Evolutionary conservation across 2,888 invertebrate species (phyloP).

Genomic region (Agrotis exclamationis): DNA sequence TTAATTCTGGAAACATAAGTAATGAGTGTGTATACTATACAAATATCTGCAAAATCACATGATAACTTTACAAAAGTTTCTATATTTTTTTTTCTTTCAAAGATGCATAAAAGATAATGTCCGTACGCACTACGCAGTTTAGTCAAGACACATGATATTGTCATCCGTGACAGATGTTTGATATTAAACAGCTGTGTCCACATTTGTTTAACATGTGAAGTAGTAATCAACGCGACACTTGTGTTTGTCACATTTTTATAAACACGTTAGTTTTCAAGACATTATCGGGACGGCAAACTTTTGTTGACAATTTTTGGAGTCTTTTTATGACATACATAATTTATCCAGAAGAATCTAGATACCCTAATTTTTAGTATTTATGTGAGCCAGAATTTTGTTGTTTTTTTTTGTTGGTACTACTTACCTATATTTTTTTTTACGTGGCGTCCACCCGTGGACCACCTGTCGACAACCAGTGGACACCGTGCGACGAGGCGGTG

Average conservation of each 20-base stretch:
- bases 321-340: not conserved
- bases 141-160: conserved; percentile 3
- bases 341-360: conserved; percentile 6
- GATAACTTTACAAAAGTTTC: too few species aligned
- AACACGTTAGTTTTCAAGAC: conserved; percentile 19
- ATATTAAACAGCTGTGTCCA: conserved; percentile 25
- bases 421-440: too few species aligned
- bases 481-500: too few species aligned
- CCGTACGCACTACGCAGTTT: not conserved
- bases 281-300: conserved; percentile 2
- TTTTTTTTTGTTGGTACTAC: not conserved
- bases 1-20: too few species aligned
- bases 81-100: too few species aligned
- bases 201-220: conserved; percentile 23
- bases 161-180: conserved; percentile 38
- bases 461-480: too few species aligned
- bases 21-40: too few species aligned
- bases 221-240: conserved; percentile 33
- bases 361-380: not conserved
- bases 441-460: too few species aligned
- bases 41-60: too few species aligned
- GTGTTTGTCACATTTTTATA: conserved; percentile 4
- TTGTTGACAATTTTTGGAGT: not conserved
- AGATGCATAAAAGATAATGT: not conserved
- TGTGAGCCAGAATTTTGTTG: not conserved